A percentile compares a stretch with the other conserved stretches of the same genome.
Evolutionary conservation across 2,888 invertebrate genomes (phyloP).

Genomic region (Gymnosoma rotundatum): DNA sequence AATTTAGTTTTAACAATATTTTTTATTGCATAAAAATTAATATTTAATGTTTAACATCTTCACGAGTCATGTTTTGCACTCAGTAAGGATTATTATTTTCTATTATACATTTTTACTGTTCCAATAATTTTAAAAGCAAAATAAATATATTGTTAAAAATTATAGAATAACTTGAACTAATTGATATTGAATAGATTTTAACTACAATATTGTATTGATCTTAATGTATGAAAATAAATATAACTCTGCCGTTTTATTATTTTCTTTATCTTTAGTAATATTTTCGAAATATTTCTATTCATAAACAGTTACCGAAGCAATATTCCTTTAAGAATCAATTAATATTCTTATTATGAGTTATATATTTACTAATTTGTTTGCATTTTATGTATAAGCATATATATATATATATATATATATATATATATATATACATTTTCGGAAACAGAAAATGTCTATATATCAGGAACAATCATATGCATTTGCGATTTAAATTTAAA

Average conservation of each 20-base stretch:
- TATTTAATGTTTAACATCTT: slow-evolving; percentile 55
- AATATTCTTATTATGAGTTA: neutral
- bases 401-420: neutral
- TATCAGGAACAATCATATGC: neutral
- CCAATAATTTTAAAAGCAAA: slow-evolving; percentile 44
- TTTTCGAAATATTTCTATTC: slow-evolving; percentile 10
- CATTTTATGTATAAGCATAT: neutral
- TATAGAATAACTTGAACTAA: slow-evolving; percentile 34
- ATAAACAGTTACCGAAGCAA: slow-evolving; percentile 1
- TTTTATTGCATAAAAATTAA: slow-evolving; percentile 67
- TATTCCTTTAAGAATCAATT: neutral
- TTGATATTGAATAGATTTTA: slow-evolving; percentile 30
- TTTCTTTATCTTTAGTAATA: slow-evolving; percentile 2
- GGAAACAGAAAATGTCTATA: neutral
- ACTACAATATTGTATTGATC: slow-evolving; percentile 44
- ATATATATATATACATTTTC: no score
- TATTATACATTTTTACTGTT: slow-evolving; percentile 50
- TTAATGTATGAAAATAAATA: slow-evolving; percentile 42
- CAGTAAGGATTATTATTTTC: slow-evolving; percentile 34
- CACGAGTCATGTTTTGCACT: slow-evolving; percentile 21
- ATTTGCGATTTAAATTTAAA: no score
- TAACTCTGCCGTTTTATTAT: slow-evolving; percentile 10
- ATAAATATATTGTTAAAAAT: slow-evolving; percentile 26
- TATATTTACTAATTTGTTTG: neutral
- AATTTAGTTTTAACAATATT: slow-evolving; percentile 55